These are phyloP conservation scores for Tigriopus japonicus DNA, from an alignment of 1,140 invertebrate genomes.

Conservation along the genomic window DNA sequence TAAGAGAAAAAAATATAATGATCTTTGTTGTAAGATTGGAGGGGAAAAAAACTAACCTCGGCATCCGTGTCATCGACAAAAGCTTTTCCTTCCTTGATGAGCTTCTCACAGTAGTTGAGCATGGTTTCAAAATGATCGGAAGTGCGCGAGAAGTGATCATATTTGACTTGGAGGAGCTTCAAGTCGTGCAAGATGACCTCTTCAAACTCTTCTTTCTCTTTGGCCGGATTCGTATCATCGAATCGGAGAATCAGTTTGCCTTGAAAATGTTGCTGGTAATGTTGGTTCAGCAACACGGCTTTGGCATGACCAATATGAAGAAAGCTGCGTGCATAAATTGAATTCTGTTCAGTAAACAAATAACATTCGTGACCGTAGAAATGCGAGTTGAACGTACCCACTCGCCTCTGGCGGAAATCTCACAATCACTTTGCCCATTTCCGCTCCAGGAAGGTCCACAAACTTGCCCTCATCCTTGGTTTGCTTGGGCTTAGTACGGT, in stretches of 20 bases:
- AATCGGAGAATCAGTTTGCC: slow-evolving; percentile 95
- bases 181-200: slow-evolving; percentile 90
- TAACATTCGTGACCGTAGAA: too few species aligned
- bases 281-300: slow-evolving; percentile 91
- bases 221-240: slow-evolving; percentile 99
- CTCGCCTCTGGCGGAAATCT: slow-evolving; percentile 97
- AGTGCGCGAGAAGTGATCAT: slow-evolving; percentile 81
- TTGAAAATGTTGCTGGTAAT: slow-evolving; percentile 54
- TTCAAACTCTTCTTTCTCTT: slow-evolving; percentile 96
- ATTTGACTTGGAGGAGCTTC: slow-evolving; percentile 70
- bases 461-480: slow-evolving; percentile 70
- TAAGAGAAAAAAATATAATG: too few species aligned
- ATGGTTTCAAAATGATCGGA: slow-evolving; percentile 93
- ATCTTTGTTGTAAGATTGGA: too few species aligned
- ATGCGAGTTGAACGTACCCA: slow-evolving; percentile 38
- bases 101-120: slow-evolving; percentile 63
- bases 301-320: slow-evolving; percentile 95
- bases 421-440: slow-evolving; percentile 83
- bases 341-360: too few species aligned
- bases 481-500: slow-evolving; percentile 13
- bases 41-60: slow-evolving; percentile 27
- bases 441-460: slow-evolving; percentile 82
- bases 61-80: slow-evolving; percentile 92
- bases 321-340: too few species aligned
- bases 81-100: slow-evolving; percentile 71